Evolutionary conservation across 2,113 vertebrate genomes (phyloP), one percentile per base, ranked within the genome.

Genomic region (Dicentrarchus labrax): DNA sequence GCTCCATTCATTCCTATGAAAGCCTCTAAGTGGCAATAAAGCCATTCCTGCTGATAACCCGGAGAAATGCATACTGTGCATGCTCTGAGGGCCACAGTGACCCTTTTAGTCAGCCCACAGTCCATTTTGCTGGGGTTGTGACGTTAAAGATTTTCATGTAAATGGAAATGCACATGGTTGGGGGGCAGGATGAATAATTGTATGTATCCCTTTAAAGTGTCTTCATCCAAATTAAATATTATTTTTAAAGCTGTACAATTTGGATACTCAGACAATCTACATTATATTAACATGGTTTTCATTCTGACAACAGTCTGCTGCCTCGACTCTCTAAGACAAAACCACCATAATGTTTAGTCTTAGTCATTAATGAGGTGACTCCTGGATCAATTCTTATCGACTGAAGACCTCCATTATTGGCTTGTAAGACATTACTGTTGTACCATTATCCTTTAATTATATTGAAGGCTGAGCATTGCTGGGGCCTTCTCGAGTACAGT

Each of bases 401-500:
- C 84, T 84, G 71, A 66, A 76, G 66, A 24, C 75, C 68, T 88
- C 85, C 85, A 91, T 93, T 94, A 93, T 86, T 84, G 91, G 86
- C 93, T 92, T 93, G 92, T 94, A 94, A 83, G 92, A 94, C 93
- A 94, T 93, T 89, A 85, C 72, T 88, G 84, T 89, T 92, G 84
- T 77, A 86, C 87, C 88, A 92, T 93, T 94, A 92, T 94, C 83
- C 83, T 79, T 91, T 92, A 92, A 93, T 95, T 93, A 91, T 89
- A 89, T 48, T 82, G 87, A 85, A 87, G 62, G 66, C 77, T 79
- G 66, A 69, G 50, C 54, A 38, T 5, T 39, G 24, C 85, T 81
- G 72, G 13, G 82, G 73, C 61, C 61, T 59, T 82, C 72, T 74
- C 51, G 53, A 13, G 64, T 69, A 80, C 70, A 82, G 70, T 72